Percentiles rank a stretch among this genome's conserved stretches.
These are phyloP conservation scores for Tenebrosternarchus preto DNA, from an alignment of 2,113 vertebrate genomes.

Conservation along the genomic window DNA sequence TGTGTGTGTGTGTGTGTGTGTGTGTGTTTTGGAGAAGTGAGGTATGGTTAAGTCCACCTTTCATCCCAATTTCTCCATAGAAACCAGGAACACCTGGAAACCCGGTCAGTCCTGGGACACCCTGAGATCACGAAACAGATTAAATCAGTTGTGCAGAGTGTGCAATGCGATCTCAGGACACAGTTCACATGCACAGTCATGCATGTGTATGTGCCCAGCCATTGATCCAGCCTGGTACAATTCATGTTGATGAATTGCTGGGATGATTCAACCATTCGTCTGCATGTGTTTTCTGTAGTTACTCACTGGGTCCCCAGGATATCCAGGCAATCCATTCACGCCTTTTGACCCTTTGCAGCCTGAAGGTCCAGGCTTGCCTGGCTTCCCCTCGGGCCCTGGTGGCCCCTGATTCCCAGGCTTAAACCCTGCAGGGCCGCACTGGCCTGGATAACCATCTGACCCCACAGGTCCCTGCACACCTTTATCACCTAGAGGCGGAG, in stretches of 20 bases:
- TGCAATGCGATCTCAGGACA: too few relatives aligned
- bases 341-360: conserved; percentile 69
- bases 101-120: conserved; percentile 64
- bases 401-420: conserved; percentile 55
- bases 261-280: background rate
- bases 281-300: background rate
- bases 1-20: background rate
- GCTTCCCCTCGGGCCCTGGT: conserved; percentile 53
- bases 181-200: too few relatives aligned
- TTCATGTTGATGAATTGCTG: too few relatives aligned
- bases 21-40: background rate
- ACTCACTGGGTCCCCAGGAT: conserved; percentile 73
- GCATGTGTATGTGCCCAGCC: too few relatives aligned
- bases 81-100: conserved; percentile 56
- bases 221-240: too few relatives aligned
- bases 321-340: conserved; percentile 74
- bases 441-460: conserved; percentile 57
- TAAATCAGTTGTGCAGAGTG: background rate
- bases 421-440: conserved; percentile 56
- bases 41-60: conserved; percentile 60
- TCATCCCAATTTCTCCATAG: conserved; percentile 60
- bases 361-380: conserved; percentile 61
- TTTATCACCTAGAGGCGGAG: conserved; percentile 62
- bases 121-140: conserved; percentile 55
- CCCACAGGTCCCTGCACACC: conserved; percentile 59